Percentiles rank a stretch among this genome's conserved stretches.
Evolutionary conservation across 2,888 invertebrate genomes (phyloP).

Genomic region (Heterodera filipjevi): DNA sequence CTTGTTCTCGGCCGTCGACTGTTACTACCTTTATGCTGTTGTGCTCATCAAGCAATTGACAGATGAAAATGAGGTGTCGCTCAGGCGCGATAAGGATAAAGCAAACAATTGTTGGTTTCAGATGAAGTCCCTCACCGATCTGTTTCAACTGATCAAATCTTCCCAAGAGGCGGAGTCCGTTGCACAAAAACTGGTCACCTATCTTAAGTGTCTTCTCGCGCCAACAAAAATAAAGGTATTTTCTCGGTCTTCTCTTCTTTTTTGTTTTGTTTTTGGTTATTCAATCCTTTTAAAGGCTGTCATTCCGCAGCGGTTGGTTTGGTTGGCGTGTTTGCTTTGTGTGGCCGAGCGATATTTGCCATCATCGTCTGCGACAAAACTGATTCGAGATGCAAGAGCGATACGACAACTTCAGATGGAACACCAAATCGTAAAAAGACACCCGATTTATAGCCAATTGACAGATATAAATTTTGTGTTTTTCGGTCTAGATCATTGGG

Average conservation of each 20-base stretch:
- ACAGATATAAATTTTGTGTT: background rate
- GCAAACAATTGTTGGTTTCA: background rate
- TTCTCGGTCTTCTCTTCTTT: background rate
- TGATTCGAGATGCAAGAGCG: conserved; percentile 31
- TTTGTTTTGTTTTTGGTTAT: conserved; percentile 7
- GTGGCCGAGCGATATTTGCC: conserved; percentile 33
- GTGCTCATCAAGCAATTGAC: conserved; percentile 20
- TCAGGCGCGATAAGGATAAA: too few species aligned
- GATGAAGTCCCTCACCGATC: conserved; percentile 24
- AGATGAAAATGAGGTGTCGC: conserved; percentile 18
- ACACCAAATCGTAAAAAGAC: conserved; percentile 6
- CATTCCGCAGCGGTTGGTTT: conserved; percentile 27
- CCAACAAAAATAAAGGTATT: conserved; percentile 31
- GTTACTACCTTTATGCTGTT: conserved; percentile 35
- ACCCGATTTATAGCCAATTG: background rate
- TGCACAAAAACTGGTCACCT: conserved; percentile 27
- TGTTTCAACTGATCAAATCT: conserved; percentile 32
- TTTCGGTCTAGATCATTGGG: conserved; percentile 17
- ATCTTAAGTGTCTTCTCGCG: conserved; percentile 25
- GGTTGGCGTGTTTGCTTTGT: conserved; percentile 34
- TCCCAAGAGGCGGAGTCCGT: conserved; percentile 25
- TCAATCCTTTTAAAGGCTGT: background rate
- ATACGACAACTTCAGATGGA: conserved; percentile 32
- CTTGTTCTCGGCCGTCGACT: conserved; percentile 30
- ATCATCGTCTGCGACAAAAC: background rate